phyloP scores from a whole-genome alignment of 2,888 invertebrate species.

The Eupithecia abbreviata region DNA sequence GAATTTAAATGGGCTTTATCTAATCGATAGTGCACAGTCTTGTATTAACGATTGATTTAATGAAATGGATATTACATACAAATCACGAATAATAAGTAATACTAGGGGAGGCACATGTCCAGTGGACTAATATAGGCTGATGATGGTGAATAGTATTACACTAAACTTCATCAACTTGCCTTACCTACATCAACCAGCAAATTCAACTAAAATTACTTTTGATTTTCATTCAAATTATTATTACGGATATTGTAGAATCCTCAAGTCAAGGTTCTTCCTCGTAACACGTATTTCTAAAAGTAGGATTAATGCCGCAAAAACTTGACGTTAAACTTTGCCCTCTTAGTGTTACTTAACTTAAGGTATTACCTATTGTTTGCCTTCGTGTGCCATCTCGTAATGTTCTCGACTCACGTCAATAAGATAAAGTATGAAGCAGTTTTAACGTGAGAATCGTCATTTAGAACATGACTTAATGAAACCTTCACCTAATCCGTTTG shows the following conservation, averaged over 20 bases:
- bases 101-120: not conserved
- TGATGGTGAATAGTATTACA: not conserved
- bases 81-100: not conserved
- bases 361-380: slow-evolving; percentile 33
- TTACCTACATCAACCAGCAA: not conserved
- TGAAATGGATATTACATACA: not conserved
- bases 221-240: slow-evolving; percentile 41
- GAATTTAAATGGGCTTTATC: slow-evolving; percentile 40
- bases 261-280: slow-evolving; percentile 67
- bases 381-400: slow-evolving; percentile 6
- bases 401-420: slow-evolving; percentile 6
- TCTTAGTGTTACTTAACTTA: slow-evolving; percentile 1
- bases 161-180: not conserved
- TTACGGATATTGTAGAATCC: slow-evolving; percentile 45
- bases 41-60: slow-evolving; percentile 14
- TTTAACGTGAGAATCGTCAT: not conserved
- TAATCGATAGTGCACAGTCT: slow-evolving; percentile 26
- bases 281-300: slow-evolving; percentile 51
- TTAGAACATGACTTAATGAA: not conserved
- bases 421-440: slow-evolving; percentile 2
- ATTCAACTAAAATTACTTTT: slow-evolving; percentile 32
- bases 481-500: not conserved
- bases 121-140: not conserved
- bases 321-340: slow-evolving; percentile 43
- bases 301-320: slow-evolving; percentile 49